These are phyloP conservation scores for Montifringilla adamsi DNA, from an alignment of 2,113 vertebrate species.

Conservation along the genomic window DNA sequence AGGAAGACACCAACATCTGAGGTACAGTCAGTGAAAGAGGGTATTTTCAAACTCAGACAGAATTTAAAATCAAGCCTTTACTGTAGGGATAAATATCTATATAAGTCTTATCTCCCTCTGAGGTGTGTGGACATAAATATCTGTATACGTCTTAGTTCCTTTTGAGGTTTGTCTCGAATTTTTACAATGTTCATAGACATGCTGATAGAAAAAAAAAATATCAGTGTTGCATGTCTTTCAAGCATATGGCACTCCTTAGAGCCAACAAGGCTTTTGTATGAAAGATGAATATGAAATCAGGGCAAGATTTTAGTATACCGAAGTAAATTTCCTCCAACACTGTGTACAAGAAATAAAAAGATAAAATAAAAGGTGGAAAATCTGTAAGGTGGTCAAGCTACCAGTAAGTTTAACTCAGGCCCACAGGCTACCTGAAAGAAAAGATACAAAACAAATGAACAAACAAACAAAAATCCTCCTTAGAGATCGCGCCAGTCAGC, in stretches of 20 bases:
- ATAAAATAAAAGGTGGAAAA: background rate
- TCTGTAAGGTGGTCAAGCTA: background rate
- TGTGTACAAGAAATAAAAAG: background rate
- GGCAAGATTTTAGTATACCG: constrained; percentile 12
- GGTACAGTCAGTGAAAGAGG: background rate
- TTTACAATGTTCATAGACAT: constrained; percentile 28
- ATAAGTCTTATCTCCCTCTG: background rate
- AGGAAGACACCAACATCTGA: background rate
- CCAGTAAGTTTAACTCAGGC: background rate
- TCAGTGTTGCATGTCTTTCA: constrained; percentile 52
- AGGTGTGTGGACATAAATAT: background rate
- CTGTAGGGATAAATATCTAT: background rate
- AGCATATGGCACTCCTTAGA: constrained; percentile 63
- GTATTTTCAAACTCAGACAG: background rate
- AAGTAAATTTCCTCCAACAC: background rate
- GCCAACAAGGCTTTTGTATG: constrained; percentile 60
- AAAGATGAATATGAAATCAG: constrained; percentile 62
- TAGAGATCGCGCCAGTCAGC: constrained; percentile 15
- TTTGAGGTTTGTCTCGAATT: constrained; percentile 26
- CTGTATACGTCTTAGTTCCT: background rate
- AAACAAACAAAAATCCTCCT: constrained; percentile 57
- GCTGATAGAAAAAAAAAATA: constrained; percentile 33
- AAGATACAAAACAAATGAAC: constrained; percentile 33
- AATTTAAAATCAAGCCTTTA: background rate
- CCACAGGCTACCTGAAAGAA: constrained; percentile 10